Evolutionary conservation across 2,797 vertebrate genomes (phyloP), one percentile per base, ranked within the genome.

Genomic region (Coccyzus lansbergi): DNA sequence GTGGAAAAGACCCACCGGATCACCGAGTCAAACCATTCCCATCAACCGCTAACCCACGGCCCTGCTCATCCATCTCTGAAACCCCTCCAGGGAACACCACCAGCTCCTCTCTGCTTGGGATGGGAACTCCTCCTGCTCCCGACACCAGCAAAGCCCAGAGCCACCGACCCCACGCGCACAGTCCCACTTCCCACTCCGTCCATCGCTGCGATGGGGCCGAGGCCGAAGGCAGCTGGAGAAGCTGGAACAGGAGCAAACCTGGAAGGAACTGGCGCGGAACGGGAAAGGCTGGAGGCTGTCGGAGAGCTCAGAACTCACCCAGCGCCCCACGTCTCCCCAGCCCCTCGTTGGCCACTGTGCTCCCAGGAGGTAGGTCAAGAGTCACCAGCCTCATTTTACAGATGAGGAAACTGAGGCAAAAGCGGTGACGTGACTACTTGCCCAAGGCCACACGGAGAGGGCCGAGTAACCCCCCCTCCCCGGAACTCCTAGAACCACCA

Each of bases 391-490:
- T 95, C 96, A 90, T 96, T 96, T 96, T 96, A 95, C 96, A 96
- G 96, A 96, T 70, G 96, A 96, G 95, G 95, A 95, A 96, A 96
- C 96, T 97, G 94, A 95, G 95, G 96, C 94, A 94, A 83, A 84
- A 96, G 87, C 93, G 85, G 92, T 70, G 93, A 96, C 88, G 88
- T 62, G 91, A 92, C 92, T 64, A 92, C 92, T 64, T 78, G 83
- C 89, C 95, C 96, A 96, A 95, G 92, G 92, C 83, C 90, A 88
- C 67, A 58, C 2, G 6, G 83, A 83, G 69, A 16, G 1, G 12
- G 46, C 78, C 48, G 15, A 78, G 71, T 11, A 11, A 49, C n/a
- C 62, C 58, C 86, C 53, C 3, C n/a, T n/a, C n/a, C n/a, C n/a
- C n/a, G 7, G 38, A 1, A 31, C 38, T 81, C 92, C 55, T 12